A percentile compares a stretch with the other conserved stretches of the same genome.
Conservation (phyloP, 2,888 invertebrate species). For the Liopterus haemorrhoidalis region DNA sequence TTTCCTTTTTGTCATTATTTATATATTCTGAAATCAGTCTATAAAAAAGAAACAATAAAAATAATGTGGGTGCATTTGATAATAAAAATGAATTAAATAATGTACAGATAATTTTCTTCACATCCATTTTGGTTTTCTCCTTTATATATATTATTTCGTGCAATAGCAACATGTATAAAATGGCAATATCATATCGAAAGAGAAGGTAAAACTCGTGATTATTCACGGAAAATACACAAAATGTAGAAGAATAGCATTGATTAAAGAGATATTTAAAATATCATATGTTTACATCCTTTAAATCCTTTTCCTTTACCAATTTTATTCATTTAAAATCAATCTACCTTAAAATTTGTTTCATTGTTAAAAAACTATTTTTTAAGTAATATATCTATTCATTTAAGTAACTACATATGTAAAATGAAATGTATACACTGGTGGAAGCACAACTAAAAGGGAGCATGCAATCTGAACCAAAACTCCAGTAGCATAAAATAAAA, state of each 20-base stretch:
- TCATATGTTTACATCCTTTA: not conserved
- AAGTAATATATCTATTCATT: not conserved
- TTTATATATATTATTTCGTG: slow-evolving; percentile 41
- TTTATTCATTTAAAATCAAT: not conserved
- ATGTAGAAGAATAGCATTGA: slow-evolving; percentile 47
- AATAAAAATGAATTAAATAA: slow-evolving; percentile 19
- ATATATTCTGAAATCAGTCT: no score
- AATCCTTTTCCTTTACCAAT: not conserved
- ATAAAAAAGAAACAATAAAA: no score
- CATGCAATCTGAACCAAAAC: not conserved
- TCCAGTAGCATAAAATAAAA: no score
- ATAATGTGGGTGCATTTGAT: slow-evolving; percentile 24
- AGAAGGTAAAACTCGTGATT: slow-evolving; percentile 43
- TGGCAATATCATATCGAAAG: slow-evolving; percentile 48
- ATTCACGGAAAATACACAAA: slow-evolving; percentile 42
- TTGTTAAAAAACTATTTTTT: not conserved
- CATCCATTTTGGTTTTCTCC: slow-evolving; percentile 20
- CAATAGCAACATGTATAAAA: slow-evolving; percentile 46
- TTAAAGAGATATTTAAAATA: slow-evolving; percentile 47
- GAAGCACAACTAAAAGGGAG: not conserved
- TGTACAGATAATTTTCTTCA: slow-evolving; percentile 24
- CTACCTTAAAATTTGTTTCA: not conserved
- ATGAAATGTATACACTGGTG: not conserved
- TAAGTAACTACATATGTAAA: not conserved
- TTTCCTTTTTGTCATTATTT: no score